Evolutionary conservation across 2,113 vertebrate genomes (phyloP), one percentile per base, ranked within the genome.

Genomic region (Canis aureus): DNA sequence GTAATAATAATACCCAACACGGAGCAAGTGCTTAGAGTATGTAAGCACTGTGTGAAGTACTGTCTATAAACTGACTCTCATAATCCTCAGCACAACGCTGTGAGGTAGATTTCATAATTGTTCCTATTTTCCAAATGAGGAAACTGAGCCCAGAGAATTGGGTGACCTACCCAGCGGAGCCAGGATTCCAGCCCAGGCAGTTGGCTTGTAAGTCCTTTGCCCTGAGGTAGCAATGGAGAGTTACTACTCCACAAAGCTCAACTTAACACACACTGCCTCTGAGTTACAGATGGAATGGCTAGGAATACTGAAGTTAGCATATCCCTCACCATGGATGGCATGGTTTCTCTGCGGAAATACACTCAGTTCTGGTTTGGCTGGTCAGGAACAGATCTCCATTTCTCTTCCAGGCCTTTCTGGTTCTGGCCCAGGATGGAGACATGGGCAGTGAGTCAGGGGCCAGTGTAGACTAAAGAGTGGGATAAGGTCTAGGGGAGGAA

Each of bases 251-350:
- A 2, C 0, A 7, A 4, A 60, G 35, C 64, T 49, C 16, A 25
- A 3, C 3, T 27, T 19, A 17, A 29, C 8, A 35, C 10, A 1
- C 2, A 20, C 6, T 49, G 0, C 23, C 0, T 88, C 69, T 13
- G 22, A 9, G 0, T 64, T 32, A 43, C 4, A 8, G 29, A 25
- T 11, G 59, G 22, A 23, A 6, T 23, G 32, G 17, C 27, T 7
- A 3, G 5, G 12, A n/a, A 51, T n/a, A 7, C 19, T 20, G 27
- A 76, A 51, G 69, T n/a, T 3, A 32, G 32, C 1, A 1, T 20
- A 1, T n/a, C 11, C 11, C 35, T 64, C 20, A 38, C 64, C 29
- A 0, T 11, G 10, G 29, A 9, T 17, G 8, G 35, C n/a, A 0
- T 2, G 22, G 64, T 43, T 64, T 76, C 73, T 53, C 12, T 74